Base-by-base conservation (phyloP, 2,797 vertebrate genomes). In the Scarus forsteni region DNA sequence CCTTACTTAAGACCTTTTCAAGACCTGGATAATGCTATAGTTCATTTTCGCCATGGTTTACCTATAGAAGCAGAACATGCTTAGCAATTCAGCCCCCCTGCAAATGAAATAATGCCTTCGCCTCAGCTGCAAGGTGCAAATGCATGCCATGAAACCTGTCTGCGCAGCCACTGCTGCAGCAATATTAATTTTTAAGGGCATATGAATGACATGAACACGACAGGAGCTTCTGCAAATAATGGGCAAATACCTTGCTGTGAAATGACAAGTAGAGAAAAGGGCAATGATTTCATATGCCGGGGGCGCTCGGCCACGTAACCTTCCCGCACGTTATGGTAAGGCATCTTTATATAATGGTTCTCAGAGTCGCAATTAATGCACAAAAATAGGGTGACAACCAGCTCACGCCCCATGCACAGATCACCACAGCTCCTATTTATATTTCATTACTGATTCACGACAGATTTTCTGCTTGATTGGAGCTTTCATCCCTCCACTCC, bases 141-240 rank as follows among this genome's bases (percentile, higher is more conserved):
- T 62, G 10, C 69, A 56, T 57, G 50, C 39, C 70, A 80, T 76
- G 48, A 62, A 66, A 46, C 42, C 51, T 59, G 74, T 66, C 56
- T 83, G 56, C 13, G 66, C 70, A 73, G 71, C 69, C 66, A 7
- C 27, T 59, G 71, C 64, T 60, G 74, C 75, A 77, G 81, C 50
- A 70, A 18, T 3, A 36, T 8, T 48, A 50, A 38, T 48, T 69
- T 53, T 48, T 52, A 62, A 79, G 66, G 77, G 56, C 61, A 73
- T 59, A 70, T 82, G 81, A 77, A 79, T 75, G 66, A 80, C 77
- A 83, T 56, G 58, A 19, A 63, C 71, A 61, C 72, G 72, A 76
- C 68, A 79, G 71, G 40, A 66, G 68, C n/a, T 49, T 70, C 16
- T 64, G 59, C 58, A 74, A 54, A 19, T 73, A 58, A 73, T 56